Evolutionary conservation across 1,140 invertebrate genomes (phyloP).

Genomic region (Pseudomyrmex cubaensis): DNA sequence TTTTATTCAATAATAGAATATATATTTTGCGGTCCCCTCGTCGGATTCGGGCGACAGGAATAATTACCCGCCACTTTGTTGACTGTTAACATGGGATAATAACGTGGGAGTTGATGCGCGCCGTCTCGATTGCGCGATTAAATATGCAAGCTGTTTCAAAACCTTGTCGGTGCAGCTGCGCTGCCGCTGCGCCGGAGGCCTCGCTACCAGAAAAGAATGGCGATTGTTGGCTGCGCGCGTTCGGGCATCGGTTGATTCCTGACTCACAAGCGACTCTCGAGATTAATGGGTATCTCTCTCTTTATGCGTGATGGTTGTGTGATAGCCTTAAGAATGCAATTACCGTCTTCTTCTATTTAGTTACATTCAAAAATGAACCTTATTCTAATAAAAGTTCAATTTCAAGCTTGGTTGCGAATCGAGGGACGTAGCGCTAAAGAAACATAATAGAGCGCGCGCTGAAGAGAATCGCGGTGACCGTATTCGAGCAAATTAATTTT

Average conservation of each 20-base stretch:
- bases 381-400: not conserved
- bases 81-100: slow-evolving; percentile 48
- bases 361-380: not conserved
- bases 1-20: too few species aligned
- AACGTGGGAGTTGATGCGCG: slow-evolving; percentile 22
- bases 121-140: slow-evolving; percentile 43
- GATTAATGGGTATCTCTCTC: not conserved
- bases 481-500: slow-evolving; percentile 9
- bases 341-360: not conserved
- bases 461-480: too few species aligned
- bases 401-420: not conserved
- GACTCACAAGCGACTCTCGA: not conserved
- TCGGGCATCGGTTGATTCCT: not conserved
- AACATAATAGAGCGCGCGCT: not conserved
- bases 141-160: slow-evolving; percentile 48
- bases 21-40: too few species aligned
- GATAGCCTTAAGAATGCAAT: not conserved
- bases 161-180: slow-evolving; percentile 9
- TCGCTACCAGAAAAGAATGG: slow-evolving; percentile 25
- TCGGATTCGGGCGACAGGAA: slow-evolving; percentile 49
- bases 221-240: not conserved
- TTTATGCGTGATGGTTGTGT: not conserved
- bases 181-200: not conserved
- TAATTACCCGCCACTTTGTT: slow-evolving; percentile 53
- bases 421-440: not conserved